Base-by-base conservation (phyloP, 2,888 invertebrate species). In the Meiosimyza platycephala region DNA sequence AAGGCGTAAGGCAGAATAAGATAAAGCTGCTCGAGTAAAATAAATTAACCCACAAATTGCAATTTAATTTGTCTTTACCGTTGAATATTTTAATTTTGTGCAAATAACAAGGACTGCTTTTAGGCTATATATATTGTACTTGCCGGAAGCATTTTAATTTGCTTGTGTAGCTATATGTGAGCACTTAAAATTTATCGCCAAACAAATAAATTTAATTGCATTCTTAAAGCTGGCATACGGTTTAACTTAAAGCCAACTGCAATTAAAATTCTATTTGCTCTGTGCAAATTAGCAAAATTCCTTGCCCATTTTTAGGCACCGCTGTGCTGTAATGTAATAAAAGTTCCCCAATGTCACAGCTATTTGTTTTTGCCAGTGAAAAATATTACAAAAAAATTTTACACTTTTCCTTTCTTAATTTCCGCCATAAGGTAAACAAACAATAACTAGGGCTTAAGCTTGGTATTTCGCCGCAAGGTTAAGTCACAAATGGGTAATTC, bases 41-140 rank as follows among this genome's bases (percentile, higher is more conserved):
- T 78, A 78, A 78, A 78, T 78, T 76, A 75, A 77, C 73, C 76
- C 78, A 76, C 78, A 77, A 77, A 78, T 76, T 78, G 76, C 76
- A 77, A 75, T 78, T 77, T 78, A 78, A 78, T 77, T 78, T 77
- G 71, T 72, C 75, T 74, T 75, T 73, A 71, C 75, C 76, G 72
- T 64, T 69, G 48, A 69, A 69, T 60, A 33, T 60, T 18, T 69
- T 60, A 60, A 60, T 59, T 54, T 47, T 16, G 68, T 16, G 48
- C 68, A 59, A 28, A 28, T 11, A 55, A 16, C 55, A 22, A 11
- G n/a, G 54, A 1, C 54, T 13, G 54, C 54, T 54, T 54, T 54
- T 54, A 22, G 55, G 55, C 55, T 11, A 16, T 55, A 22, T 18
- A 28, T 28, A 28, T 28, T 28, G 28, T 28, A 16, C 55, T 18